These are phyloP conservation scores for Nomada hirtipes DNA, from an alignment of 2,888 invertebrate species.

Conservation along the genomic window DNA sequence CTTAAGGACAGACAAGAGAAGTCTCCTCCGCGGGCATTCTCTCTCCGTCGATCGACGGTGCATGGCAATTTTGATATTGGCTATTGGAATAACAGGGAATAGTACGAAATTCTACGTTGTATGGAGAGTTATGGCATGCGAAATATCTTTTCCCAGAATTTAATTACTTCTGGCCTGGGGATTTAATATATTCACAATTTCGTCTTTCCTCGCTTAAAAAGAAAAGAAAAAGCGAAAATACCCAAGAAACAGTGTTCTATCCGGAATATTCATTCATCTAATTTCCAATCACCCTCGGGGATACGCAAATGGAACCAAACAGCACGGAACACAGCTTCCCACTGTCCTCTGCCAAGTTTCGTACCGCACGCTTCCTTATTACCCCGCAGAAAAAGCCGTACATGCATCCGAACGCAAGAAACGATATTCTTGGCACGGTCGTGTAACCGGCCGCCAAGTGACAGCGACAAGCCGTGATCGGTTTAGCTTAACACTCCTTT, in stretches of 20 bases:
- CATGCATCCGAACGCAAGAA: conserved; percentile 18
- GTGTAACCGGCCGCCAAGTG: conserved; percentile 35
- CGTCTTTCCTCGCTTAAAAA: background rate
- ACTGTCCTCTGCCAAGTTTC: conserved; percentile 16
- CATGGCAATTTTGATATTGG: background rate
- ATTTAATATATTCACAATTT: background rate
- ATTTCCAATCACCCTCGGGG: background rate
- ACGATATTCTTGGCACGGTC: conserved; percentile 29
- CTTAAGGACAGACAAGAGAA: background rate
- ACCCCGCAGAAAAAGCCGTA: conserved; percentile 1
- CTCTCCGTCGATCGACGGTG: background rate
- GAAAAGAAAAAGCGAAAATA: background rate
- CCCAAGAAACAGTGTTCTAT: background rate
- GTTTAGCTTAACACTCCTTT: conserved; percentile 50
- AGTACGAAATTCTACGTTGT: background rate
- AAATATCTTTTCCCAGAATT: background rate
- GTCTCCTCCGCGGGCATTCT: background rate
- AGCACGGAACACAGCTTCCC: background rate
- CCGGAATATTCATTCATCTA: background rate
- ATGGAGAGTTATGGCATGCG: background rate
- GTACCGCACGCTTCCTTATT: background rate
- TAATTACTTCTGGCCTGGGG: background rate
- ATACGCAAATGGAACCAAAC: background rate
- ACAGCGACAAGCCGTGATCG: conserved; percentile 56
- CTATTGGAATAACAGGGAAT: background rate